Evolutionary conservation across 2,888 invertebrate genomes (phyloP), one percentile per base, ranked within the genome.

Genomic region (Eupeodes luniger): DNA sequence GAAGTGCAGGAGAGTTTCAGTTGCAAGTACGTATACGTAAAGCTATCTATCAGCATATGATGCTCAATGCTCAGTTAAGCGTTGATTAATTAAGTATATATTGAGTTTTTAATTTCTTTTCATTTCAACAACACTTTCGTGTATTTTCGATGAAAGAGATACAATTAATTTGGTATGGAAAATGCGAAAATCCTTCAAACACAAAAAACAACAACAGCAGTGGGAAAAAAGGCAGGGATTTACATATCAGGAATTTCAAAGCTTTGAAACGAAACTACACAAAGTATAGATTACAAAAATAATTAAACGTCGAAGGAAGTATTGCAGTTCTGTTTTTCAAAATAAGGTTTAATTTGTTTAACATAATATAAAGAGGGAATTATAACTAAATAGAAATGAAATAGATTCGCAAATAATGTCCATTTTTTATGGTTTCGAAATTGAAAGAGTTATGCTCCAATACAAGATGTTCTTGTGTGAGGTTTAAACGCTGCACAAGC

Each of bases 11-110:
- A 61, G 77, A 49, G 51, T 36, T 80, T 62, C 40, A 74, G 55
- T 85, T 81, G 62, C 84, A 88, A 78, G 87, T 88, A 85, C 51
- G 87, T 88, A 14, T 12, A 40, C 2, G 57, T 14, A 51, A 27
- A 27, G 27, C 27, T 51, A 19, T n/a, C 40, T 10, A 49, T 11
- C 47, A 72, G 57, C 12, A 27, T 57, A 57, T 36, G 11, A 14
- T n/a, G 34, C 5, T 3, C 3, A 7, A n/a, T 16, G 34, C 4
- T 53, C 51, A 69, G 27, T 66, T 66, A 49, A 66, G 66, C 66
- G 66, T 49, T 49, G 27, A 16, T 69, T 51, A 69, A 69, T 69
- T 69, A 53, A 69, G 53, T 11, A 66, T 11, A 66, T 47, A 66
- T 66, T 66, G 66, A 34, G 49, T 66, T 66, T 66, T 66, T 66